phyloP scores from a whole-genome alignment of 2,888 invertebrate species.

The Eilema sororculum region DNA sequence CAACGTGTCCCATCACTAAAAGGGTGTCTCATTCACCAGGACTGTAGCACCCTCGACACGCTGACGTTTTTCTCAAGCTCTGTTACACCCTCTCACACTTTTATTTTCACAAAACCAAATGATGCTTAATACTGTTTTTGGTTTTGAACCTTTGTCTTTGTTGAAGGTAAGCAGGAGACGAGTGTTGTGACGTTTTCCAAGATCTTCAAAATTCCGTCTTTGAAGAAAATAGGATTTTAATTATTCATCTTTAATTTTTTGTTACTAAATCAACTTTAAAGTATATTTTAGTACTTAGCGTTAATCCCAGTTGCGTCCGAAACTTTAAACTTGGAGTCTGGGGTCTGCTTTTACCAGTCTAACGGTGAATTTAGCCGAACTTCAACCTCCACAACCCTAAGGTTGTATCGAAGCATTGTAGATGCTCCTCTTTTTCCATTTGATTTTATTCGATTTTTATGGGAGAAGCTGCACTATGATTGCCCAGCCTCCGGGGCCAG shows the following conservation, averaged over 20 bases:
- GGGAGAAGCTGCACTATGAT: too few relatives aligned
- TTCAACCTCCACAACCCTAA: too few relatives aligned
- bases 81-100: conserved; percentile 39
- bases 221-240: background rate
- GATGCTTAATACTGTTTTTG: conserved; percentile 49
- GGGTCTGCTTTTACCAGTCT: too few relatives aligned
- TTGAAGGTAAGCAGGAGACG: conserved; percentile 15
- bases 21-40: conserved; percentile 48
- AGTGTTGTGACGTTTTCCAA: conserved; percentile 2
- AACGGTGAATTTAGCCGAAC: too few relatives aligned
- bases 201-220: background rate
- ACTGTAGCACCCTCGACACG: conserved; percentile 56
- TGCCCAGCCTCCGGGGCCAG: too few relatives aligned
- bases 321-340: too few relatives aligned
- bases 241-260: background rate
- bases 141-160: conserved; percentile 34
- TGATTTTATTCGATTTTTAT: too few relatives aligned
- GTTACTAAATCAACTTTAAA: too few relatives aligned
- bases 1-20: conserved; percentile 30
- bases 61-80: conserved; percentile 55
- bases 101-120: conserved; percentile 46
- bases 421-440: too few relatives aligned
- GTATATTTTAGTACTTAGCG: too few relatives aligned
- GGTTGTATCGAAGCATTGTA: too few relatives aligned
- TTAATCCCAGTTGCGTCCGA: too few relatives aligned